Evolutionary conservation across 92 coral and sea anemone genomes (phyloP), one percentile per base, ranked within the genome.

Genomic region (Muricea muricata): DNA sequence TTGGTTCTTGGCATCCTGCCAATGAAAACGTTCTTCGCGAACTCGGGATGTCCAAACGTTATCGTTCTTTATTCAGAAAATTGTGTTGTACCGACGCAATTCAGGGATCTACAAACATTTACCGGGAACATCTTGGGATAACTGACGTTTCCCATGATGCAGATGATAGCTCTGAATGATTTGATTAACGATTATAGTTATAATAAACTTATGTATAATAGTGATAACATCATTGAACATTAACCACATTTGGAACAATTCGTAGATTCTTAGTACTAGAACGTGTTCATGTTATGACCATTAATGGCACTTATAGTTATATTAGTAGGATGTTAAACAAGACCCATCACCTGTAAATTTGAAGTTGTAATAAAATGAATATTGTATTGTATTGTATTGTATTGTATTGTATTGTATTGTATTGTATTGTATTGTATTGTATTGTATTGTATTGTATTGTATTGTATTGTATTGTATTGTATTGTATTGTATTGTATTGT

Each of bases 31-130:
- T 60, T 61, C 28, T 76, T 24, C 65, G 68, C 13, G 69, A 77
- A 23, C 69, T 77, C 26, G 82, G 82, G 32, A 77, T 77, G 82
- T 52, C 82, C 37, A 57, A 63, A 30, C 82, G 82, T 3, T 77
- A 77, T 63, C 63, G 45, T 37, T 77, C 82, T 63, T 45, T 77
- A 25, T 77, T 77, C 40, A 37, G 82, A 12, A 77, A 77, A 63
- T 65, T 48, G 25, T 77, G 82, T 63, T 77, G 82, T 32, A 77
- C 82, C 42, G 82, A 77, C 56, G 68, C 83, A 57, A 77, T 77
- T 41, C 83, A 77, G 56, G 83, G 69, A 65, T 29, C 50, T 2
- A 45, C 50, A 45, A 45, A 45, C 50, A 45, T 5, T 5, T 45
- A 45, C 50, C 50, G 50, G 50, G 50, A 45, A 45, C 50, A 45